Evolutionary conservation across 2,888 invertebrate species (phyloP), one percentile per base, ranked within the genome.

Genomic region (Phyto melanocephala): DNA sequence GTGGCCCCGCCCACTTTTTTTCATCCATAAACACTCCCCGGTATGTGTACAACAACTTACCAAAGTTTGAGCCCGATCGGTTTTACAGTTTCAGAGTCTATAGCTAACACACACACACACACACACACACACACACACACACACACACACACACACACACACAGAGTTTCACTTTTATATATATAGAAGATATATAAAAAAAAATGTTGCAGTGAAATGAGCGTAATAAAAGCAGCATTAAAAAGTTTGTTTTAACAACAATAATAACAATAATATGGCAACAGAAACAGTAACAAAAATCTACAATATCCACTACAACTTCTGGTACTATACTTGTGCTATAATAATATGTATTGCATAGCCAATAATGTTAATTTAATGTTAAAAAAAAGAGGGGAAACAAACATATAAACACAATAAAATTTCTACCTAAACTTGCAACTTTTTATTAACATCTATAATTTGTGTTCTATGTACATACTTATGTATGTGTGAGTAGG

Each of bases 171-270:
- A n/a, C n/a, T n/a, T n/a, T n/a, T n/a, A n/a, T n/a, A n/a, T n/a
- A n/a, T n/a, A n/a, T n/a, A n/a, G n/a, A n/a, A n/a, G n/a, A n/a
- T n/a, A n/a, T n/a, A n/a, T n/a, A n/a, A n/a, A n/a, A 20, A 10
- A 47, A 47, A 47, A 81, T 81, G 81, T 80, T 84, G 84, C 71
- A 50, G 79, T 80, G 77, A 85, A 87, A 87, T 87, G 86, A 85
- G 87, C 84, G 85, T 85, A 85, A 87, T 87, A 87, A 87, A 87
- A 87, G 74, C 67, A 50, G 83, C 80, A 85, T 87, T 87, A 86
- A 87, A 86, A 86, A 71, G 81, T 78, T 79, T 80, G 80, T 76
- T 80, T 52, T 45, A 80, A 83, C 77, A 84, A 80, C 70, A 79
- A 82, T 71, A 71, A 79, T 76, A 82, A 72, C 79, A 75, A 79